These are phyloP conservation scores for Drosophila mayaguana DNA, from an alignment of 2,888 invertebrate species.

Conservation along the genomic window DNA sequence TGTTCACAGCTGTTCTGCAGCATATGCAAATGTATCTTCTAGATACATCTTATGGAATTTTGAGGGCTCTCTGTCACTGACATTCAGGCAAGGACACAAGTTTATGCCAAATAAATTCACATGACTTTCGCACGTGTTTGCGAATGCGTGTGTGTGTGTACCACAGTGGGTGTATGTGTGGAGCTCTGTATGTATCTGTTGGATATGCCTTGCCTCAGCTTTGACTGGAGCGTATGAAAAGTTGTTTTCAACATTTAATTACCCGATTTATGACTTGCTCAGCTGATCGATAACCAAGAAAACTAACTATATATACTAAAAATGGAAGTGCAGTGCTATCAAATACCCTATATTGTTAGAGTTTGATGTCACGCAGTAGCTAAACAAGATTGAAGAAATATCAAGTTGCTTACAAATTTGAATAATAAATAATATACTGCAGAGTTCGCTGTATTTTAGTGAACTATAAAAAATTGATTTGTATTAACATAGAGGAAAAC, in stretches of 20 bases:
- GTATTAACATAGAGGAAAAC: too few relatives aligned
- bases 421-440: too few relatives aligned
- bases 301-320: background rate
- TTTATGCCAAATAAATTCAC: conserved; percentile 27
- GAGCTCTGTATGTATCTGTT: conserved; percentile 45
- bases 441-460: too few relatives aligned
- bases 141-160: conserved; percentile 13
- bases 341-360: background rate
- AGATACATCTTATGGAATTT: conserved; percentile 37
- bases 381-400: background rate
- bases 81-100: conserved; percentile 81
- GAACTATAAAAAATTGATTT: too few relatives aligned
- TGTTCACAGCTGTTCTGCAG: conserved; percentile 27
- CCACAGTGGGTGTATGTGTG: conserved; percentile 11
- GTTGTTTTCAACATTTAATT: conserved; percentile 6
- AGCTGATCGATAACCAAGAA: conserved; percentile 8
- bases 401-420: too few relatives aligned
- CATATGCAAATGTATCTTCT: conserved; percentile 36
- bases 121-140: conserved; percentile 63
- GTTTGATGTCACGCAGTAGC: background rate
- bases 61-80: conserved; percentile 54
- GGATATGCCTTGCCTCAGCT: conserved; percentile 34
- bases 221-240: conserved; percentile 18
- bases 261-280: conserved; percentile 30
- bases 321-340: background rate